These are phyloP conservation scores for Crotalus helleri DNA, from an alignment of 2,113 vertebrate species.

Conservation along the genomic window DNA sequence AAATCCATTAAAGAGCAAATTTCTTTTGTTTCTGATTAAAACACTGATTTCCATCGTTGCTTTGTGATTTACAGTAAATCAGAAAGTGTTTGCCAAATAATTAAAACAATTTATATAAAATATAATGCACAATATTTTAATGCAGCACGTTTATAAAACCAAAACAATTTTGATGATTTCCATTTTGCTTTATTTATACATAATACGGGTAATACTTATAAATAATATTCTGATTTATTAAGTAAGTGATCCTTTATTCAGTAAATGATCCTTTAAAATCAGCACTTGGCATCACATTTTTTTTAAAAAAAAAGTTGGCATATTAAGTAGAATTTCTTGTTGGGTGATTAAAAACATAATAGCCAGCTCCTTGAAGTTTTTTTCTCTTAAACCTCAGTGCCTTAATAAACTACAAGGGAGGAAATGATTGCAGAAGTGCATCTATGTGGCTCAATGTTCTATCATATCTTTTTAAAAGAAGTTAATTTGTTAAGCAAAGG, in stretches of 20 bases:
- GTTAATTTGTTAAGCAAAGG: background rate
- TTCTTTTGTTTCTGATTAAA: conserved; percentile 1
- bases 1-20: background rate
- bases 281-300: background rate
- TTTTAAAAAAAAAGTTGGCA: background rate
- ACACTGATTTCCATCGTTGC: background rate
- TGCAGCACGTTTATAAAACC: background rate
- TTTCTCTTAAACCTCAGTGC: too few relatives aligned
- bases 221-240: background rate
- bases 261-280: background rate
- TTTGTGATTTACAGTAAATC: background rate
- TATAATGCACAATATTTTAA: background rate
- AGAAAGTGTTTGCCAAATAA: background rate
- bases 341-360: background rate
- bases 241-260: background rate
- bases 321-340: background rate
- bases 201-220: background rate
- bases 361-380: background rate
- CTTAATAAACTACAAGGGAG: background rate
- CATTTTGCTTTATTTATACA: background rate
- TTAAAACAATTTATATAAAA: background rate
- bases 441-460: background rate
- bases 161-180: background rate
- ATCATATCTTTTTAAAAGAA: background rate
- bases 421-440: background rate